A percentile compares a stretch with the other conserved stretches of the same genome.
phyloP scores from a whole-genome alignment of 2,797 vertebrate species.

The Enteromius fasciolatus region DNA sequence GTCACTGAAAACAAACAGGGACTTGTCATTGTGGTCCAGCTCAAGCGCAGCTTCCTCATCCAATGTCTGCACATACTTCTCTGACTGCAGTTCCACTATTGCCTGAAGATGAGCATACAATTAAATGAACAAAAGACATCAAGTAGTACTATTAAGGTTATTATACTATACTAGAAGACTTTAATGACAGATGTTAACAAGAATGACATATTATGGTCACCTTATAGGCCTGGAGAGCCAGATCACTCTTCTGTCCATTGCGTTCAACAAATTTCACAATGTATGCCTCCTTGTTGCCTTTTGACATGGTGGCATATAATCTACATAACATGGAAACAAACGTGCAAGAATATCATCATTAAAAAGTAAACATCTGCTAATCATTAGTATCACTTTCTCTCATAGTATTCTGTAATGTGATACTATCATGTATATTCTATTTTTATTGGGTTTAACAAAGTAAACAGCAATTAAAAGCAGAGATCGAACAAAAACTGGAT shows the following conservation, averaged over 20 bases:
- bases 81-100: constrained; percentile 91
- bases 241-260: constrained; percentile 75
- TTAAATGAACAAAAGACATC: constrained; percentile 2
- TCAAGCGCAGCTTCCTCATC: constrained; percentile 80
- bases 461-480: background rate
- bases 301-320: constrained; percentile 78
- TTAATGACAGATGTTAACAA: constrained; percentile 43
- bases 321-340: background rate
- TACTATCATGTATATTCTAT: background rate
- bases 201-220: constrained; percentile 65
- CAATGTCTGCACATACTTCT: constrained; percentile 87
- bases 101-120: constrained; percentile 72
- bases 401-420: background rate
- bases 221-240: constrained; percentile 87
- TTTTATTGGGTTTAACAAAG: background rate
- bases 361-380: background rate
- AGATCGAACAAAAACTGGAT: background rate
- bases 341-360: background rate
- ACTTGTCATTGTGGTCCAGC: constrained; percentile 88
- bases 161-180: background rate
- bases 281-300: constrained; percentile 76
- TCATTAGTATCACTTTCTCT: background rate
- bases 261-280: constrained; percentile 91
- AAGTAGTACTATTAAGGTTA: background rate
- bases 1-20: constrained; percentile 91